These are phyloP conservation scores for Bubo blakistoni DNA, from an alignment of 2,113 vertebrate genomes.

Conservation along the genomic window DNA sequence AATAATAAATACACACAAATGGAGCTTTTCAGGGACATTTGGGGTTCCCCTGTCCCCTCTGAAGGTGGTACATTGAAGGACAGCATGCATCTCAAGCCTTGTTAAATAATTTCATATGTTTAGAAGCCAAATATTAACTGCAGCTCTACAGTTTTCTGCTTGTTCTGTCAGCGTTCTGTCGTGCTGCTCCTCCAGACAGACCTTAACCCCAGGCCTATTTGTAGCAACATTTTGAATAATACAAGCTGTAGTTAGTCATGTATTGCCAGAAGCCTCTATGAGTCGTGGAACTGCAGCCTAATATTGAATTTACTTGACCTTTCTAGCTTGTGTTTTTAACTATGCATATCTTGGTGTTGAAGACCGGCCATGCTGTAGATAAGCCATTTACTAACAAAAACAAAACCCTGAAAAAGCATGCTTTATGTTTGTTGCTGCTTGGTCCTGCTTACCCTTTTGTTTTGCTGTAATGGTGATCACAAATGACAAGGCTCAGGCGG, in stretches of 20 bases:
- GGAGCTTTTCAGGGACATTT: background rate
- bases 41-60: background rate
- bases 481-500: background rate
- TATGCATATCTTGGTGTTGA: background rate
- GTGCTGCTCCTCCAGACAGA: background rate
- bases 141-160: background rate
- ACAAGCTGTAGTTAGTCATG: background rate
- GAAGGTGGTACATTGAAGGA: background rate
- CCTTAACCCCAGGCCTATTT: background rate
- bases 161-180: background rate
- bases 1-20: background rate
- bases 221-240: background rate
- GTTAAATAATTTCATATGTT: background rate
- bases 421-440: background rate
- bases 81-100: background rate
- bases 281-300: background rate
- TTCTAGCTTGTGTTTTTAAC: background rate
- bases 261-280: background rate
- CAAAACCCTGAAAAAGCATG: background rate
- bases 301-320: background rate
- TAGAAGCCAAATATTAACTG: background rate
- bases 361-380: background rate
- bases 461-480: background rate
- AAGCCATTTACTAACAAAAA: background rate
- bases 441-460: background rate